phyloP scores from a whole-genome alignment of 2,797 vertebrate species.

The Gymnocypris eckloni region DNA sequence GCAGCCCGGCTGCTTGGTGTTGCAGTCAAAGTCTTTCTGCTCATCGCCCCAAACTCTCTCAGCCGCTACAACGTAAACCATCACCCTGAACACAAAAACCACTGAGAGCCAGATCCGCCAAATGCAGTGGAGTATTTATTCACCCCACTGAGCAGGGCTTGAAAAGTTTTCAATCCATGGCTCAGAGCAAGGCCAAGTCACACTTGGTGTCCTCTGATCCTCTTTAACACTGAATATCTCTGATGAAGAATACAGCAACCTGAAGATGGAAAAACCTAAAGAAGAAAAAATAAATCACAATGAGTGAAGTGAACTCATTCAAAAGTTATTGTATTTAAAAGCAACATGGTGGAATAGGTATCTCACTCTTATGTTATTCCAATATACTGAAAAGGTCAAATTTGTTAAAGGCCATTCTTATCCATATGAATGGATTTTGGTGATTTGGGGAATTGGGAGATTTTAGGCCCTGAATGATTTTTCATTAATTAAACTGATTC shows the following conservation, averaged over 20 bases:
- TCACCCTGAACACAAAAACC: conserved; percentile 94
- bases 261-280: background rate
- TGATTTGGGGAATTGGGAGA: background rate
- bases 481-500: background rate
- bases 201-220: background rate
- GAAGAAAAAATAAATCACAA: background rate
- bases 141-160: conserved; percentile 90
- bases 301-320: background rate
- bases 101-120: conserved; percentile 95
- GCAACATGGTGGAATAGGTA: background rate
- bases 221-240: background rate
- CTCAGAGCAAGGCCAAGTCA: background rate
- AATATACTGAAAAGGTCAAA: background rate
- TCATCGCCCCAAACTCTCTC: conserved; percentile 96
- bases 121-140: conserved; percentile 98
- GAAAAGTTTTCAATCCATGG: conserved; percentile 97
- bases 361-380: background rate
- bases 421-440: background rate
- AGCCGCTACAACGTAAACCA: conserved; percentile 96
- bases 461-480: background rate
- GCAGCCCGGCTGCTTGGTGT: conserved; percentile 94
- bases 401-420: background rate
- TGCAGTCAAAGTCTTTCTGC: conserved; percentile 98
- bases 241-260: background rate
- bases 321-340: conserved; percentile 1